A percentile compares a stretch with the other conserved stretches of the same genome.
Conservation (phyloP, 2,888 invertebrate species). For the Rambutsinella grinnellia region DNA sequence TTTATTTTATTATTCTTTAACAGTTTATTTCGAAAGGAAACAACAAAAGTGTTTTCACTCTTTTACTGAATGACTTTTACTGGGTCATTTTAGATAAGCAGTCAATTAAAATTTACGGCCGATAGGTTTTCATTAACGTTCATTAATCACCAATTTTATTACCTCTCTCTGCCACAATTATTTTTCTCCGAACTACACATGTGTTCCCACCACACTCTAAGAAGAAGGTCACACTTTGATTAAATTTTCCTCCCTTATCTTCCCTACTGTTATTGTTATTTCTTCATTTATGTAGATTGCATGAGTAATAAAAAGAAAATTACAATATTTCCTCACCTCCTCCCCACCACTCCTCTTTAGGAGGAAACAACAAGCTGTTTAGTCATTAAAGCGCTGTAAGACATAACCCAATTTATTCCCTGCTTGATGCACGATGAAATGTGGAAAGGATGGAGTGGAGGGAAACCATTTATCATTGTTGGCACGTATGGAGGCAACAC, state of each 20-base stretch:
- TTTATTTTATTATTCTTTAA: no score
- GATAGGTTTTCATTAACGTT: conserved; percentile 17
- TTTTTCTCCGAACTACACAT: neutral
- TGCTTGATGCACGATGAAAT: no score
- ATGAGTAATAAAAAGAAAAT: conserved; percentile 1
- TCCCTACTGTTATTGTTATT: neutral
- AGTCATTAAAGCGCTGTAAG: neutral
- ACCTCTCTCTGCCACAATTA: neutral
- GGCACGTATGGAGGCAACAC: conserved; percentile 10
- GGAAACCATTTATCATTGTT: conserved; percentile 25
- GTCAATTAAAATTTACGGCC: conserved; percentile 9
- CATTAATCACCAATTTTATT: conserved; percentile 1
- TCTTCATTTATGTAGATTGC: conserved; percentile 1
- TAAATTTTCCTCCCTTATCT: conserved; percentile 3
- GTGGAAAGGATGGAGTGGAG: neutral
- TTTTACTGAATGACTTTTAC: neutral
- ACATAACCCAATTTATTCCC: neutral
- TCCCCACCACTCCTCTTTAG: neutral
- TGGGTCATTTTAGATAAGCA: neutral
- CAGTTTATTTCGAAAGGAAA: no score
- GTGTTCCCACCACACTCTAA: neutral
- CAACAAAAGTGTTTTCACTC: no score
- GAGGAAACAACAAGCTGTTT: neutral
- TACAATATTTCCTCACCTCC: conserved; percentile 10
- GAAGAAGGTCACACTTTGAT: neutral